Percentiles rank a stretch among this genome's conserved stretches.
Evolutionary conservation across 1,140 invertebrate species (phyloP).

Genomic region (Epicauta chinensis): DNA sequence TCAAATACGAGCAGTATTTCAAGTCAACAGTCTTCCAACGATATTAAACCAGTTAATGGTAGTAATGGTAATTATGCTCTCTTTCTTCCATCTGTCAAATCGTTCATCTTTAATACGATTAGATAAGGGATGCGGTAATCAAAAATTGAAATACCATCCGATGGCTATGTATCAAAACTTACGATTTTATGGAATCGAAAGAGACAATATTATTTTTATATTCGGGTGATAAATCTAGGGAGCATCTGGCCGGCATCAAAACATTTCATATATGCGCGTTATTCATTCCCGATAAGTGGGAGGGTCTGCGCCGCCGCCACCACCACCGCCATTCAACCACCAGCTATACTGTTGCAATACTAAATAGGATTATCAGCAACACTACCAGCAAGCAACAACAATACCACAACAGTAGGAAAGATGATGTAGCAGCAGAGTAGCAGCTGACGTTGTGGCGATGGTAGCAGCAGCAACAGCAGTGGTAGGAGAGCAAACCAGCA

Average conservation of each 20-base stretch:
- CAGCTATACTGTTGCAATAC: too few relatives aligned
- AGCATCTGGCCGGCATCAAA: conserved; percentile 21
- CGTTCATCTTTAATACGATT: conserved; percentile 4
- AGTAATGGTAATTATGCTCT: conserved; percentile 34
- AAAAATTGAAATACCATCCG: background rate
- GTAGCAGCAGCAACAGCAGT: too few relatives aligned
- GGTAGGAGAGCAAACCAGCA: conserved; percentile 12
- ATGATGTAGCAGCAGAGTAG: too few relatives aligned
- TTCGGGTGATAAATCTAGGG: conserved; percentile 32
- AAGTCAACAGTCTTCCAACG: conserved; percentile 43
- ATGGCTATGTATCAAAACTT: conserved; percentile 10
- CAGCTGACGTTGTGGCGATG: too few relatives aligned
- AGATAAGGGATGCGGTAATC: background rate
- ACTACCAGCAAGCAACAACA: conserved; percentile 2
- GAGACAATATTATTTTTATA: conserved; percentile 39
- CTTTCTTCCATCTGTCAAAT: conserved; percentile 1
- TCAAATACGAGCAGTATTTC: conserved; percentile 41
- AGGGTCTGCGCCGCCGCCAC: conserved; percentile 2
- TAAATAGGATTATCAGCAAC: conserved; percentile 1
- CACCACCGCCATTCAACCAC: too few relatives aligned
- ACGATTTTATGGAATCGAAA: conserved; percentile 28
- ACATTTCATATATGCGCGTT: conserved; percentile 18
- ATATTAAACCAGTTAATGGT: conserved; percentile 45
- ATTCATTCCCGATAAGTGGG: conserved; percentile 18
- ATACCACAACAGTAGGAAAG: too few relatives aligned